These are phyloP conservation scores for Halichoeres trimaculatus DNA, from an alignment of 2,113 vertebrate species.

Conservation along the genomic window DNA sequence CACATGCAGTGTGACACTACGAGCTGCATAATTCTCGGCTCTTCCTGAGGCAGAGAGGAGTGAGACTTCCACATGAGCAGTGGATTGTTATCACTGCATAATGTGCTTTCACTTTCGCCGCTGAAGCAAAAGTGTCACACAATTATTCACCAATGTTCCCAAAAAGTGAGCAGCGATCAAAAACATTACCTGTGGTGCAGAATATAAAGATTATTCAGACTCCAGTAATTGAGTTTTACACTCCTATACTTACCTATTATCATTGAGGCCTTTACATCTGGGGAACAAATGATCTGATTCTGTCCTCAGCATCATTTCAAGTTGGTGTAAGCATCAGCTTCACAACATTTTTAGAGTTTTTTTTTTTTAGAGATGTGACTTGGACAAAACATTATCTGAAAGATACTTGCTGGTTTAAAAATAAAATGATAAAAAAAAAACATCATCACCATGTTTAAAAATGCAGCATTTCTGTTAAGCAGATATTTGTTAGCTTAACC, in stretches of 20 bases:
- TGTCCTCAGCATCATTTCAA: too few species aligned
- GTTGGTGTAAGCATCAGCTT: too few species aligned
- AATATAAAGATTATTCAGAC: neutral
- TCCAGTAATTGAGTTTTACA: neutral
- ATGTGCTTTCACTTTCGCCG: conserved; percentile 55
- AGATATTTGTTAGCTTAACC: too few species aligned
- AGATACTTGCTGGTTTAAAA: too few species aligned
- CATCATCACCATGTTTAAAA: too few species aligned
- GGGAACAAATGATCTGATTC: too few species aligned
- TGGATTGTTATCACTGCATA: conserved; percentile 69
- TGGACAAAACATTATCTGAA: too few species aligned
- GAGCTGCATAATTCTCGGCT: conserved; percentile 28
- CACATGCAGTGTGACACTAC: conserved; percentile 5
- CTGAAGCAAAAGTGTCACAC: conserved; percentile 20
- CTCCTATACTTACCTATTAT: neutral
- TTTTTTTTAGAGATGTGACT: too few species aligned
- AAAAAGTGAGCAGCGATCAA: conserved; percentile 5
- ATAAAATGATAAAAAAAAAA: too few species aligned
- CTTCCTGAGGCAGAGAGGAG: conserved; percentile 25
- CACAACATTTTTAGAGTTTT: too few species aligned
- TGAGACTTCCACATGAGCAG: conserved; percentile 41
- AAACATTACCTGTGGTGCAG: neutral
- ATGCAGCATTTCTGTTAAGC: too few species aligned
- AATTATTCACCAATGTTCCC: conserved; percentile 33
- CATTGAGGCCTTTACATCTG: neutral